Base-by-base conservation (phyloP, 2,797 vertebrate species). In the Diglossa cyanea region DNA sequence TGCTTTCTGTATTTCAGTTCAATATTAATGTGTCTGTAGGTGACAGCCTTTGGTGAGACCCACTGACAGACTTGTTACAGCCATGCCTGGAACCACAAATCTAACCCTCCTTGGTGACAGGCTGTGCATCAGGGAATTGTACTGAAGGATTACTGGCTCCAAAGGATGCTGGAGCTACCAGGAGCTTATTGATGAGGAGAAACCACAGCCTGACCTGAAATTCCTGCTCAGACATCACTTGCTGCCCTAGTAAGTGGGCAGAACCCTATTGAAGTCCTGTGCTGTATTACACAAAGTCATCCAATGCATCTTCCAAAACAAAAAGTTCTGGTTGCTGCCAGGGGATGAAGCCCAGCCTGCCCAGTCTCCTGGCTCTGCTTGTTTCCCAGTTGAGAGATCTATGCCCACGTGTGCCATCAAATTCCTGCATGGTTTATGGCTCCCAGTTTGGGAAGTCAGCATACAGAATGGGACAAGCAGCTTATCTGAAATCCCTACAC, bases 401-500 rank as follows among this genome's bases (percentile, higher is more conserved):
- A 1, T 71, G 31, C 18, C n/a, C 57, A 58, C 42, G 57, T 88
- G 28, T 40, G 50, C 44, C 57, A 74, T 26, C 26, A 8, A 39
- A 57, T 71, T 90, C 71, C 57, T 71, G 9, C 10, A 12, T 10
- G 37, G 37, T 39, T 81, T 15, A 30, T 1, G 2, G 25, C 17
- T 90, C 74, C 25, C 25, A 63, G 39, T 47, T 35, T 65, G 71
- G 74, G 63, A 95, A 76, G 92, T 68, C 48, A 57, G 39, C 0
- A 0, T 48, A 57, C 63, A 50, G n/a, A 71, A 51, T 3, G 53
- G 88, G 92, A 50, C 3, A 17, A 86, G 45, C 39, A 16, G 71
- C 71, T 94, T 90, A 54, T 61, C 62, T 94, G 63, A 95, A 95
- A 94, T 95, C 94, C 77, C 88, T 87, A 11, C 0, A 1, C 70